Conservation (phyloP, 64 coral and sea anemone genomes). For the Dendrophyllia cribrosa region DNA sequence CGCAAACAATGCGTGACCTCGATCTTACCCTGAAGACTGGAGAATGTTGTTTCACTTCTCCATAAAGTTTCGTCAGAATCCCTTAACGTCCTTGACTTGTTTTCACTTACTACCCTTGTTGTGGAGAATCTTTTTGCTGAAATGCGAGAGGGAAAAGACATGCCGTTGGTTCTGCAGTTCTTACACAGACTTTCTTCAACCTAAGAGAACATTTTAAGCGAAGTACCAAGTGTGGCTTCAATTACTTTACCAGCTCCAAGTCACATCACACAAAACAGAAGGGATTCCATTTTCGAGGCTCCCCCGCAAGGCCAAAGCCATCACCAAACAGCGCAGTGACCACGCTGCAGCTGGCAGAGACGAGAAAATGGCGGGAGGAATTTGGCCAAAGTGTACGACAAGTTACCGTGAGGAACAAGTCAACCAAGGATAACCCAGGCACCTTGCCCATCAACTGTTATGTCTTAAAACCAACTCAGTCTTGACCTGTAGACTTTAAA, state of each 20-base stretch:
- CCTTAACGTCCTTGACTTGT: constrained; percentile 25
- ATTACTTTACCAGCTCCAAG: constrained; percentile 29
- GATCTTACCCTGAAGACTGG: constrained; percentile 38
- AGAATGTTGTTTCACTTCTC: constrained; percentile 17
- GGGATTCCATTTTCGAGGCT: constrained; percentile 39
- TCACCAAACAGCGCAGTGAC: constrained; percentile 28
- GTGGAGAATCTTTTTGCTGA: constrained; percentile 49
- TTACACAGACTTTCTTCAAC: constrained; percentile 51
- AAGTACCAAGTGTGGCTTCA: constrained; percentile 56
- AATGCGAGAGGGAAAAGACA: too few species aligned
- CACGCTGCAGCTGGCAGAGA: too few species aligned
- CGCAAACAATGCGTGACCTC: constrained; percentile 42
- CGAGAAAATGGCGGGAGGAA: too few species aligned
- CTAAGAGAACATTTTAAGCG: constrained; percentile 47
- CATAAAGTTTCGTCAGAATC: constrained; percentile 34
- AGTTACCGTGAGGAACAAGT: too few species aligned
- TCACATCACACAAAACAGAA: too few species aligned
- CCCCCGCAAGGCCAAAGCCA: constrained; percentile 45
- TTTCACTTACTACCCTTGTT: constrained; percentile 50
- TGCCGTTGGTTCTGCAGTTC: constrained; percentile 55
- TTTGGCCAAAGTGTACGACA: too few species aligned
- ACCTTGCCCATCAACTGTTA: constrained; percentile 58
- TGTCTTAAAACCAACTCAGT: constrained; percentile 7
- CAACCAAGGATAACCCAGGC: too few species aligned
- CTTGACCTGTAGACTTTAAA: constrained; percentile 6